These are phyloP conservation scores for Magallana ariakensis DNA, from an alignment of 1,140 invertebrate genomes.

Conservation along the genomic window DNA sequence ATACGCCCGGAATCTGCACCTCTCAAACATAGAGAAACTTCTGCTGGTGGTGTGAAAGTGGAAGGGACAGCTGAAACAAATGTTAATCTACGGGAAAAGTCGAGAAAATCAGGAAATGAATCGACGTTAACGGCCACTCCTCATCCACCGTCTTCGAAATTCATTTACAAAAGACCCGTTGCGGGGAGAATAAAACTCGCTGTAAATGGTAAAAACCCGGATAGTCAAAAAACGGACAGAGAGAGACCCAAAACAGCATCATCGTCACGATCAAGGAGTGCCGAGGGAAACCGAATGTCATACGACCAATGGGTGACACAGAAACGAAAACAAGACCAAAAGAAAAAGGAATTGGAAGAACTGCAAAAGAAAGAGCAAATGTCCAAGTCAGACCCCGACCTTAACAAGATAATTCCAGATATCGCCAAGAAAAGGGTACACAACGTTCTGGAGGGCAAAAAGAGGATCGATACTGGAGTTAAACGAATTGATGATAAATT, in stretches of 20 bases:
- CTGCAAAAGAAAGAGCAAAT: conserved; percentile 62
- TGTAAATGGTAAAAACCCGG: conserved; percentile 52
- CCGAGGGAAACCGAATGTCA: conserved; percentile 62
- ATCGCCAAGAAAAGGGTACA: conserved; percentile 69
- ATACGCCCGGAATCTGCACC: conserved; percentile 59
- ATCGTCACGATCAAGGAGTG: conserved; percentile 37
- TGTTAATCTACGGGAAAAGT: conserved; percentile 5
- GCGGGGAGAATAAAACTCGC: conserved; percentile 70
- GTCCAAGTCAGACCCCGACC: conserved; percentile 72
- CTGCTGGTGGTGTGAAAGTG: not conserved
- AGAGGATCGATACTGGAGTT: conserved; percentile 70
- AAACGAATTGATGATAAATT: conserved; percentile 62
- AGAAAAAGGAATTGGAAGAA: conserved; percentile 59
- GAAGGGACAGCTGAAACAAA: conserved; percentile 38
- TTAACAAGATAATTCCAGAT: conserved; percentile 69
- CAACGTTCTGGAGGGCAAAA: conserved; percentile 66
- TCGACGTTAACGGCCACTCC: conserved; percentile 32
- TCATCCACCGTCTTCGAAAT: conserved; percentile 67
- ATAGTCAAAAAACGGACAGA: conserved; percentile 47
- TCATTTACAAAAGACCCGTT: conserved; percentile 73
- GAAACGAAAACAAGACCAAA: conserved; percentile 68
- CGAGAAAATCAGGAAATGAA: conserved; percentile 29
- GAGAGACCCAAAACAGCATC: conserved; percentile 56
- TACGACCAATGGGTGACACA: conserved; percentile 73
- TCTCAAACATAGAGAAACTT: not conserved